Conservation (phyloP, 2,113 vertebrate genomes). For the Ammospiza caudacuta region DNA sequence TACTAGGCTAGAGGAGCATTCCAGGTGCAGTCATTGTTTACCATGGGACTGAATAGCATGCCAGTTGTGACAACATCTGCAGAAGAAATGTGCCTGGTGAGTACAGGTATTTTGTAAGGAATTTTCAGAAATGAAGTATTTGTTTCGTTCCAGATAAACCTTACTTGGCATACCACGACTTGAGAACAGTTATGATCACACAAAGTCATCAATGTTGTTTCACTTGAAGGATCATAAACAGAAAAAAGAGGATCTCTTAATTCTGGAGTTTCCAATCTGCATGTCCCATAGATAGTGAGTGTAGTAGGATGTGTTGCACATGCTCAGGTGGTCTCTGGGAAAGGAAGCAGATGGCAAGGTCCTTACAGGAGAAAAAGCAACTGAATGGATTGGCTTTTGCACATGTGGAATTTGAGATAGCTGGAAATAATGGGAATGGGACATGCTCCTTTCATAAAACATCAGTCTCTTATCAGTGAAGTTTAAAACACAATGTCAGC, state of each 20-base stretch:
- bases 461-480: background rate
- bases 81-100: background rate
- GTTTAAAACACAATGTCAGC: background rate
- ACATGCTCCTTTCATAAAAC: background rate
- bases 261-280: background rate
- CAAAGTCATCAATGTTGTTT: background rate
- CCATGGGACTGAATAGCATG: background rate
- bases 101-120: slow-evolving; percentile 45
- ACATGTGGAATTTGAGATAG: background rate
- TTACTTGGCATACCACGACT: fast-evolving
- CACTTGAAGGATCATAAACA: background rate
- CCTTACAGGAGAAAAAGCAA: background rate
- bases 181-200: background rate
- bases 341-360: background rate
- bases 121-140: background rate
- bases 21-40: background rate
- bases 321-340: background rate
- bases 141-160: background rate
- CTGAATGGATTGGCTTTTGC: background rate
- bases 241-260: background rate
- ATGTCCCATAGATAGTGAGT: background rate
- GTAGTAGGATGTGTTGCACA: background rate
- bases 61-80: background rate
- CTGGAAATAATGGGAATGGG: background rate
- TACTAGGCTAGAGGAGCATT: slow-evolving; percentile 4